Evolutionary conservation across 2,888 invertebrate species (phyloP), one percentile per base, ranked within the genome.

Genomic region (Melikaiella ostensackeni): DNA sequence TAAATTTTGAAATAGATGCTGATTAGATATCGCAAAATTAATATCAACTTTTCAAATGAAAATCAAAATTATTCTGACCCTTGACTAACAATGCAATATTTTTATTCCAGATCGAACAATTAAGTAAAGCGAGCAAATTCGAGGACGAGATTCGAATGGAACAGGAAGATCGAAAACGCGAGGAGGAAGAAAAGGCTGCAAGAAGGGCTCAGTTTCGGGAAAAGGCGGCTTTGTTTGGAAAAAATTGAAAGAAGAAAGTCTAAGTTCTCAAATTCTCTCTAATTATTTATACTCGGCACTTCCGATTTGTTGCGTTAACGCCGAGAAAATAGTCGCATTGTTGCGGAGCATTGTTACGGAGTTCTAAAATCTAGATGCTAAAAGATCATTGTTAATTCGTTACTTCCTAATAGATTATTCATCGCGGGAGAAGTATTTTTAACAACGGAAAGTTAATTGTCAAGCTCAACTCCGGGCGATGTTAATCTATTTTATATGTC

Each of bases 81-180:
- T 55, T 55, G 55, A 2, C 2, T n/a, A 9, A 50, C 13, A 38
- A 27, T 19, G 0, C n/a, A 27, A 46, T 50, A 46, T 27, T 59
- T 82, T 79, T 81, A 75, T 92, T 92, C 46, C 90, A 96, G 95
- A 98, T 98, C 86, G 96, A 96, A 88, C 96, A 97, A 88, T 94
- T 97, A 81, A 92, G 95, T 13, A 95, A 95, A 87, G 94, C 95
- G 77, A 97, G 95, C 89, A 97, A 97, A 92, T 98, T 98, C 92
- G 98, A 98, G 89, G 95, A 96, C 84, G 98, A 98, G 92, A 98
- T 98, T 82, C 94, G 96, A 79, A 95, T 96, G 91, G 98, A 98
- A 90, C 98, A 98, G 89, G 98, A 98, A 88, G 97, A 98, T 87
- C 94, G 96, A 85, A 95, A 96, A 82, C 94, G 95, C 75, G 94